Percentiles rank a stretch among this genome's conserved stretches.
Evolutionary conservation across 53 echinoderm and acorn worm species (phyloP).

Genomic region (Patiria pectinifera): DNA sequence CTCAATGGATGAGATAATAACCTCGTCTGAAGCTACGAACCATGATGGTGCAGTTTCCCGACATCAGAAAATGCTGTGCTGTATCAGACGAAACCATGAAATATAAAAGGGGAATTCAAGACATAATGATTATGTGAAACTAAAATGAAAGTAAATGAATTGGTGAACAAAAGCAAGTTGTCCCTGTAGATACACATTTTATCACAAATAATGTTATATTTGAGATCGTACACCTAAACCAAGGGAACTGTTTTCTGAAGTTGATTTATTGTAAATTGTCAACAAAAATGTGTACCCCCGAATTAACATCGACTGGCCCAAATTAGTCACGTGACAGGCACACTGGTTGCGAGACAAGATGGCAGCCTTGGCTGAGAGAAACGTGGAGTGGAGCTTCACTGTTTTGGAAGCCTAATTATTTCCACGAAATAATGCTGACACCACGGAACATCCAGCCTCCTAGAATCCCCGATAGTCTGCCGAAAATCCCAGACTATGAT

Average conservation of each 20-base stretch:
- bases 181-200: background rate
- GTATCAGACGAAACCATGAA: background rate
- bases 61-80: background rate
- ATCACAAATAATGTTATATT: background rate
- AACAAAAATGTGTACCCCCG: background rate
- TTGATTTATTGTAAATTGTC: background rate
- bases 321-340: conserved; percentile 35
- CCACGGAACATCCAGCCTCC: conserved; percentile 78
- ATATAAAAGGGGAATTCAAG: background rate
- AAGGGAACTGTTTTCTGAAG: background rate
- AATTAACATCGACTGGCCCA: background rate
- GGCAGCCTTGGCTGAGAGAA: conserved; percentile 38
- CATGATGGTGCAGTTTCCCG: too few relatives aligned
- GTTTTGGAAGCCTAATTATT: background rate
- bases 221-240: background rate
- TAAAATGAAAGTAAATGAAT: background rate
- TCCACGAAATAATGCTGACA: conserved; percentile 69
- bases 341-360: conserved; percentile 18
- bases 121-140: background rate
- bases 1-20: too few relatives aligned
- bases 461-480: conserved; percentile 70
- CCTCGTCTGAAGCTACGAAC: too few relatives aligned
- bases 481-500: conserved; percentile 90
- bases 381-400: conserved; percentile 54
- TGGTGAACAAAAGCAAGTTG: background rate